A percentile compares a stretch with the other conserved stretches of the same genome.
Conservation (phyloP, 2,888 invertebrate species). For the Sussaba pulchella region DNA sequence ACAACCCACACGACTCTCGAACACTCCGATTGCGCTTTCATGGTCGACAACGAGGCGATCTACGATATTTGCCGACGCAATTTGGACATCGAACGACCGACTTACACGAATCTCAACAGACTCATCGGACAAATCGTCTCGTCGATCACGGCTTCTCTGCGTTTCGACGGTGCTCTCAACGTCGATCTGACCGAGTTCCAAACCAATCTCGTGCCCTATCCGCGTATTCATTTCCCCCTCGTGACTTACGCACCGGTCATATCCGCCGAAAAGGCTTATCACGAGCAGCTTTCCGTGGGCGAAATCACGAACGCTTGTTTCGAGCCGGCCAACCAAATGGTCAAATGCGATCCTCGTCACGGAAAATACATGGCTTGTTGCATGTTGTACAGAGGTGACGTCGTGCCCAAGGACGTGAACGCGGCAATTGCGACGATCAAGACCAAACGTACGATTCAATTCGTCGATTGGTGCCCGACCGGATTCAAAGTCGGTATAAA, state of each 20-base stretch:
- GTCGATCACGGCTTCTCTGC: slow-evolving; percentile 96
- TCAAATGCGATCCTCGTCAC: slow-evolving; percentile 96
- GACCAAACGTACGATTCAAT: slow-evolving; percentile 97
- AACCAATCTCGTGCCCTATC: slow-evolving; percentile 97
- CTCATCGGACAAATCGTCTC: slow-evolving; percentile 98
- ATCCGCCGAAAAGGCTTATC: slow-evolving; percentile 97
- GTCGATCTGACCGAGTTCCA: slow-evolving; percentile 98
- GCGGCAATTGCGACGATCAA: slow-evolving; percentile 98
- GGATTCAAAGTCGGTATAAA: slow-evolving; percentile 94
- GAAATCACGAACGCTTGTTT: slow-evolving; percentile 98
- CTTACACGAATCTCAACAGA: slow-evolving; percentile 98
- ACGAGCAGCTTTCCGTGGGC: slow-evolving; percentile 95
- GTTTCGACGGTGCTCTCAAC: slow-evolving; percentile 97
- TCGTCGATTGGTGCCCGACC: slow-evolving; percentile 96
- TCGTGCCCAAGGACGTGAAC: slow-evolving; percentile 97
- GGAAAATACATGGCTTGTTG: slow-evolving; percentile 98
- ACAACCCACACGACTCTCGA: slow-evolving; percentile 98
- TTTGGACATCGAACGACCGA: slow-evolving; percentile 97
- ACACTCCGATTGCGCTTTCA: slow-evolving; percentile 98
- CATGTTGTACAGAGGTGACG: slow-evolving; percentile 97
- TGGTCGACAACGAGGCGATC: slow-evolving; percentile 96
- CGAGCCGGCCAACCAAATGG: slow-evolving; percentile 98
- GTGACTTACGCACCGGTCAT: slow-evolving; percentile 97
- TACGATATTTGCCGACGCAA: slow-evolving; percentile 97
- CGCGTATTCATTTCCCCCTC: slow-evolving; percentile 97